Evolutionary conservation across 1,140 invertebrate species (phyloP), one percentile per base, ranked within the genome.

Genomic region (Ceratitis capitata): DNA sequence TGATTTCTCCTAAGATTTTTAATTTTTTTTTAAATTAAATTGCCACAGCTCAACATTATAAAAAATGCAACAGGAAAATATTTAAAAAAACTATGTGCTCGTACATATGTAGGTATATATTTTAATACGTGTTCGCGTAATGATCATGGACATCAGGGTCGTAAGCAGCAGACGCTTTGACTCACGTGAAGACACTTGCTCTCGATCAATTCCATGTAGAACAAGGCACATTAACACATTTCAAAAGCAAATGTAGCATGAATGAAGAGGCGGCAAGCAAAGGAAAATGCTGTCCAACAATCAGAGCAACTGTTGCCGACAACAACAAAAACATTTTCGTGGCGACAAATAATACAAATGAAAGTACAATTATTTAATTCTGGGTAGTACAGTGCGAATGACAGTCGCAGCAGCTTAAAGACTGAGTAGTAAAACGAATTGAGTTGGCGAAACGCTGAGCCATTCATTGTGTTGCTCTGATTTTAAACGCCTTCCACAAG

Each of bases 221-320:
- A n/a, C 69, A 78, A 26, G 69, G 42, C 42, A 78, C 39, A 47
- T 78, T 78, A 78, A 78, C 39, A 26, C 69, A 78, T 78, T 45
- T 78, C 7, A 12, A 5, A 56, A 26, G 69, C 69, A 42, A 45
- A 78, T 78, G 69, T 45, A 23, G n/a, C 69, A 39, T 23, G n/a
- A 45, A 26, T 32, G 14, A 9, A 16, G 35, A 26, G 0, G 14
- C 12, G 9, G 12, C 29, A 64, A 29, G 5, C 7, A 39, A 53
- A 47, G 45, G 14, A 53, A 53, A 19, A 29, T 19, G 16, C 32
- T 19, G 26, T 16, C 12, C 61, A 35, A 39, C 12, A 69, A 35
- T 69, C 61, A 69, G 39, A n/a, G n/a, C n/a, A n/a, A n/a, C n/a
- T 53, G 51, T 14, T 53, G 51, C 51, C 51, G 9, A 16, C 26